These are phyloP conservation scores for Sycophila texana DNA, from an alignment of 2,888 invertebrate genomes.

Conservation along the genomic window DNA sequence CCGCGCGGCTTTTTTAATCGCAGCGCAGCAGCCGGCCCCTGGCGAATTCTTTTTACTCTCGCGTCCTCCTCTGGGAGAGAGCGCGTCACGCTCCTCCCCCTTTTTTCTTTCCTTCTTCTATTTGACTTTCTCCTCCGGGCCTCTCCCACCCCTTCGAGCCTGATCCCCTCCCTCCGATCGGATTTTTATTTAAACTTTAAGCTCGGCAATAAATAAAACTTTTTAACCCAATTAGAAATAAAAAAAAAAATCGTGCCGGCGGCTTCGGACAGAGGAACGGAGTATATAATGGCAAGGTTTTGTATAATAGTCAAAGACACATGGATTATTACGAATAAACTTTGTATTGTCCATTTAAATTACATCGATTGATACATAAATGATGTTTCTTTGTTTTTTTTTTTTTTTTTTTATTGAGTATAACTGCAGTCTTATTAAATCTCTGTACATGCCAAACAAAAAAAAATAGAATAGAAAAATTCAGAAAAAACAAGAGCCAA, in stretches of 20 bases:
- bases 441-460: constrained; percentile 10
- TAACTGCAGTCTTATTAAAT: constrained; percentile 33
- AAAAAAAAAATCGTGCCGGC: background rate
- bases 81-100: background rate
- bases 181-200: no score
- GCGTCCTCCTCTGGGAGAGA: background rate
- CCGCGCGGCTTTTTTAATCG: constrained; percentile 13
- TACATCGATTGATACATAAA: constrained; percentile 50
- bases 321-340: constrained; percentile 48
- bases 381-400: no score
- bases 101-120: constrained; percentile 11
- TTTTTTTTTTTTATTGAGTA: constrained; percentile 16
- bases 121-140: background rate
- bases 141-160: background rate
- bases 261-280: background rate
- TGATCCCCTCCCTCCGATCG: background rate
- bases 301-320: constrained; percentile 11
- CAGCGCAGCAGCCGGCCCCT: background rate
- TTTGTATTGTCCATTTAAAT: constrained; percentile 51
- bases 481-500: constrained; percentile 13
- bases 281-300: background rate
- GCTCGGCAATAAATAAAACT: background rate
- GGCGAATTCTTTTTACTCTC: constrained; percentile 23
- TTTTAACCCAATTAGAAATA: background rate
- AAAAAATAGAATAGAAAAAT: constrained; percentile 29